Evolutionary conservation across 2,113 vertebrate species (phyloP), one percentile per base, ranked within the genome.

Genomic region (Neogobius melanostomus): DNA sequence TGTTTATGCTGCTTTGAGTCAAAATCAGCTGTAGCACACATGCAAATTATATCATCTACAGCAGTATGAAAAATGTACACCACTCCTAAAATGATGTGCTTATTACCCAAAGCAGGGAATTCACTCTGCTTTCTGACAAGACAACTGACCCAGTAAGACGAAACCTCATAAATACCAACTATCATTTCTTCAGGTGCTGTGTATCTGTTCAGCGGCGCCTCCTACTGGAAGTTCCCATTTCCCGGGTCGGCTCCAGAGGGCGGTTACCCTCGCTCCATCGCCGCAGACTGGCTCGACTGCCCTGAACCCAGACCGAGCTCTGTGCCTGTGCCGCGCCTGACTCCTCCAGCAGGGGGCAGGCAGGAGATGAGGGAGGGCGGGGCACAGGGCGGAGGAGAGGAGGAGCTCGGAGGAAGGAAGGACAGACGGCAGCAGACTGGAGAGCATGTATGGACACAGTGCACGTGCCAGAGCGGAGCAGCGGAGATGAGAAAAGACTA

Each of bases 281-380:
- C 89, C 53, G 73, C 65, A 5, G 92, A 92, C 74, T 93, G 92
- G 92, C 80, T 93, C 60, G 89, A 90, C 80, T 94, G 92, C 66
- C 79, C 85, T 0, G 72, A 81, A 64, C 66, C 84, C 6, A 79
- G 82, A 28, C 68, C 65, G 4, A 69, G 64, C 82, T 47, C 57
- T 82, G n/a, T 6, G 43, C 85, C 89, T 47, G 57, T 75, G 46
- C 82, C 82, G n/a, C 52, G 17, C 54, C 74, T 84, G 54, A 57
- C 21, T 45, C 75, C 81, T 60, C 68, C 76, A 0, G 28, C 74
- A 16, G 66, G 59, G 28, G 83, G 78, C 53, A 82, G 77, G 14
- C 87, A 87, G 64, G 85, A 86, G 60, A 74, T 85, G 48, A 73
- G 36, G 4, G 83, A 87, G 9, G 63, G 54, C 28, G 64, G 69